phyloP scores from a whole-genome alignment of 2,797 vertebrate species.

The Chloroceryle amazona region DNA sequence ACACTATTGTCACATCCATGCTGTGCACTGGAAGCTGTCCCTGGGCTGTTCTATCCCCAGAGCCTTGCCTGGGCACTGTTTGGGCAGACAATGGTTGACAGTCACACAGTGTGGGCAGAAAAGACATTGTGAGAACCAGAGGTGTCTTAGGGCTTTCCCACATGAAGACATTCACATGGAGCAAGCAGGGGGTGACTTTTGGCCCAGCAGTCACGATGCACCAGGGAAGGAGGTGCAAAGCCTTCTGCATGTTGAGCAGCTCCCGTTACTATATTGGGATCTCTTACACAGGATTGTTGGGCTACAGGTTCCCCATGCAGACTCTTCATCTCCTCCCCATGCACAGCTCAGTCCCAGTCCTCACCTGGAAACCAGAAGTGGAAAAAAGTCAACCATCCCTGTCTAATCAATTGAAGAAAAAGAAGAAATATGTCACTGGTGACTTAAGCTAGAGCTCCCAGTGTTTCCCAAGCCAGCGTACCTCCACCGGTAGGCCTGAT shows the following conservation, averaged over 20 bases:
- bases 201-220: background rate
- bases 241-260: background rate
- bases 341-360: background rate
- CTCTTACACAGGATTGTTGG: accelerated
- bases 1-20: too few species aligned
- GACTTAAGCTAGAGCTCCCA: background rate
- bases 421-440: background rate
- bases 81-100: background rate
- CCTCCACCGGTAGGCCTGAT: background rate
- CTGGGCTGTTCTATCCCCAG: background rate
- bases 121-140: background rate
- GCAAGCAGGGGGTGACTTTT: background rate
- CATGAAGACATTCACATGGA: background rate
- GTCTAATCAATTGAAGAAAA: background rate
- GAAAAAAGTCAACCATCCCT: background rate
- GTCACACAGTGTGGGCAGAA: background rate
- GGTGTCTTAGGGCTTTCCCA: background rate
- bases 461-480: background rate
- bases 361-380: background rate
- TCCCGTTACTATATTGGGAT: accelerated
- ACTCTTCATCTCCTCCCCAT: background rate
- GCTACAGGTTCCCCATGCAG: background rate
- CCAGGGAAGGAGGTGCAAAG: background rate
- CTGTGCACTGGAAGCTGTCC: background rate
- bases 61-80: background rate